These are phyloP conservation scores for Megaptera novaeangliae DNA, from an alignment of 2,113 vertebrate genomes.

Conservation along the genomic window DNA sequence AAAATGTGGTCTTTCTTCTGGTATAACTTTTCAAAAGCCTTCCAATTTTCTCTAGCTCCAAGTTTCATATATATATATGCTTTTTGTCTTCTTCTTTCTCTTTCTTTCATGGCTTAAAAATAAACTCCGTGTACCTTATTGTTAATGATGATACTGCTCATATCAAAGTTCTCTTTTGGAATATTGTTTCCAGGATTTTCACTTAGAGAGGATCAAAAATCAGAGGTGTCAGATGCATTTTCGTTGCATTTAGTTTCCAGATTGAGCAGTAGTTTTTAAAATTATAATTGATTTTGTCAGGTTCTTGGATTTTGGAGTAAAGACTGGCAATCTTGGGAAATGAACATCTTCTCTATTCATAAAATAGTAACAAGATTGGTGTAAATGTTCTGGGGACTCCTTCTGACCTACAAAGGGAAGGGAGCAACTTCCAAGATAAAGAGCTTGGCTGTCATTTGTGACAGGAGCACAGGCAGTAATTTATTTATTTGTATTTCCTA, in stretches of 20 bases:
- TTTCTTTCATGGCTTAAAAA: conserved; percentile 42
- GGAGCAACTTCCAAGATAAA: neutral
- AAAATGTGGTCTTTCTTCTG: conserved; percentile 52
- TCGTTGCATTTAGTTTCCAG: conserved; percentile 28
- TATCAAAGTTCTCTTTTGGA: conserved; percentile 45
- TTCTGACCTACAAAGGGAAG: neutral
- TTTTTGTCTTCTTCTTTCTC: conserved; percentile 33
- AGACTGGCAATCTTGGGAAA: neutral
- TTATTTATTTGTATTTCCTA: neutral
- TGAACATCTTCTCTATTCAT: conserved; percentile 1
- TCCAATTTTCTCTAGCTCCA: conserved; percentile 44
- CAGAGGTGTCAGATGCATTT: conserved; percentile 24
- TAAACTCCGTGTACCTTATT: conserved; percentile 39
- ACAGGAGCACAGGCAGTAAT: neutral
- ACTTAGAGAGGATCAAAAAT: conserved; percentile 37
- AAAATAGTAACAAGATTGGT: neutral
- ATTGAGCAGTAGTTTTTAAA: conserved; percentile 39
- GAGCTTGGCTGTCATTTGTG: neutral
- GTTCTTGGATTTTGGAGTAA: conserved; percentile 33
- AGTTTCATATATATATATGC: neutral
- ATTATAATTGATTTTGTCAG: conserved; percentile 31
- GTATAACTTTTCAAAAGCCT: conserved; percentile 18
- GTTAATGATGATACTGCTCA: neutral
- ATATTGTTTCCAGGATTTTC: conserved; percentile 51
- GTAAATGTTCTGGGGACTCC: neutral